These are phyloP conservation scores for Ypsolopha sequella DNA, from an alignment of 2,888 invertebrate species.

Conservation along the genomic window DNA sequence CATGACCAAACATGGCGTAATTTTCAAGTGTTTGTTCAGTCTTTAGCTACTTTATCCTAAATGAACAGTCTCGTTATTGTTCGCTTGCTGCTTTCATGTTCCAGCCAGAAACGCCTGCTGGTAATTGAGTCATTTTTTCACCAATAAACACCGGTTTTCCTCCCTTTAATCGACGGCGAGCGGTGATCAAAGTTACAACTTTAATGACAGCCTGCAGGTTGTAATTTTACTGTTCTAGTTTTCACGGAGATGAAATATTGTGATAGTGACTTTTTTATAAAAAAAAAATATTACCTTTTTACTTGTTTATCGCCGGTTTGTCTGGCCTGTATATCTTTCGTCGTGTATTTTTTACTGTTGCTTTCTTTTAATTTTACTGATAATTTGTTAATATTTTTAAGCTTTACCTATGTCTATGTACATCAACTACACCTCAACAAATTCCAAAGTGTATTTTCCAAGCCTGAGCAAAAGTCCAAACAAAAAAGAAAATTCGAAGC, in stretches of 20 bases:
- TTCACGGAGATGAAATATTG: neutral
- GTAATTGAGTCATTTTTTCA: slow-evolving; percentile 41
- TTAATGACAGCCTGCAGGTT: neutral
- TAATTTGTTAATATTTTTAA: neutral
- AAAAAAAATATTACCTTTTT: neutral
- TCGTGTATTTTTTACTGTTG: neutral
- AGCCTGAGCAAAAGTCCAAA: too few species aligned
- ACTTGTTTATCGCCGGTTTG: neutral
- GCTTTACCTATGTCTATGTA: too few species aligned
- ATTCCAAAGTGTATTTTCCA: too few species aligned
- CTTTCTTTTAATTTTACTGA: neutral
- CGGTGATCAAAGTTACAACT: neutral
- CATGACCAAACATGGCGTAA: too few species aligned
- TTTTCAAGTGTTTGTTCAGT: too few species aligned
- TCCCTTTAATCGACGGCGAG: neutral
- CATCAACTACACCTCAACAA: too few species aligned
- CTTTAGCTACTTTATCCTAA: too few species aligned
- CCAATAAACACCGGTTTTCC: slow-evolving; percentile 28
- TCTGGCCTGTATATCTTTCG: neutral
- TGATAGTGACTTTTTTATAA: neutral
- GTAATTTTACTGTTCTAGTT: slow-evolving; percentile 2
- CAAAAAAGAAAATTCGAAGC: too few species aligned
- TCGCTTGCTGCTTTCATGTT: neutral
- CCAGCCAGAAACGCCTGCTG: neutral
- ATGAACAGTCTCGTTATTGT: neutral